These are phyloP conservation scores for Canis aureus DNA, from an alignment of 2,113 vertebrate genomes.

Conservation along the genomic window DNA sequence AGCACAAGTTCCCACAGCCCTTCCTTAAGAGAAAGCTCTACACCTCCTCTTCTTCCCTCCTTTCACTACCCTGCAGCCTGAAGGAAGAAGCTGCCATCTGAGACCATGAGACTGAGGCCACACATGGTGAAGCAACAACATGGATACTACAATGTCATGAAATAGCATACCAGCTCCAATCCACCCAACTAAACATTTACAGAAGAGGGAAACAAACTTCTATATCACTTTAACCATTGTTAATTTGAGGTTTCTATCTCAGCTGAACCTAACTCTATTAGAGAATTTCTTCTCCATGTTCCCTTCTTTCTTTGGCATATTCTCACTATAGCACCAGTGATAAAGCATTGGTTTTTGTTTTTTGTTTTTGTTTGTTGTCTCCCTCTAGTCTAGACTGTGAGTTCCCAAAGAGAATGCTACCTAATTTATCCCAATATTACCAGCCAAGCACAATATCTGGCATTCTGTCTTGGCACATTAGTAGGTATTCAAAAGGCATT, in stretches of 20 bases:
- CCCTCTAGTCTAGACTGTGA: background rate
- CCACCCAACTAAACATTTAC: background rate
- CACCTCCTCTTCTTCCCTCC: background rate
- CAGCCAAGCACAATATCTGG: background rate
- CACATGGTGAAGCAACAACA: background rate
- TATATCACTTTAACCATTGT: background rate
- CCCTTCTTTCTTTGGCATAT: background rate
- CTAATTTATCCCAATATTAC: background rate
- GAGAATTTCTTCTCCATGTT: background rate
- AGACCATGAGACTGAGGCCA: background rate
- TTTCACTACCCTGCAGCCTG: background rate
- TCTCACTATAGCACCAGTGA: background rate
- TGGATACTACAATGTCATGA: background rate
- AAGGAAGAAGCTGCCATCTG: background rate
- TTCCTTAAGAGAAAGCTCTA: background rate
- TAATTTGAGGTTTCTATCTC: background rate
- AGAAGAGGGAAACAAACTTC: background rate
- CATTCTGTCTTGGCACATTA: background rate
- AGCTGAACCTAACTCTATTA: background rate
- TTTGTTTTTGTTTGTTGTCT: background rate
- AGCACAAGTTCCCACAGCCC: background rate
- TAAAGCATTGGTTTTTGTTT: background rate
- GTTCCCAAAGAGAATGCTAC: background rate
- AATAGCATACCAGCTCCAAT: background rate
- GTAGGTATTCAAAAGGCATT: constrained; percentile 4